Conservation (phyloP, 2,797 vertebrate genomes). For the Microctenopoma steveboyesi region DNA sequence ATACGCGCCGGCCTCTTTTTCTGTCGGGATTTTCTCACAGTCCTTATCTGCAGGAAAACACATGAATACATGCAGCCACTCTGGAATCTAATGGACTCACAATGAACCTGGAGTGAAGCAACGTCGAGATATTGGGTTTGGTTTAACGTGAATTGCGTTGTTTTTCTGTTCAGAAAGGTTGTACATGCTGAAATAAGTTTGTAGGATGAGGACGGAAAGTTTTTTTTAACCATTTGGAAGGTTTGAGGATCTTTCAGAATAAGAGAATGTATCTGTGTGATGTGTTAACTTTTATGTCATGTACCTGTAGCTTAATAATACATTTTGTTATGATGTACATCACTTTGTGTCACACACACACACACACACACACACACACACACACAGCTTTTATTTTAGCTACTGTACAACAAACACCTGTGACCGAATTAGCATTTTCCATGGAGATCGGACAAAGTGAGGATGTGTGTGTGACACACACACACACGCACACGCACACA, state of each 20-base stretch:
- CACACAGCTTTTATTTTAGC: slow-evolving; percentile 1
- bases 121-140: not conserved
- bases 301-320: no score
- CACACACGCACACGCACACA: slow-evolving; percentile 35
- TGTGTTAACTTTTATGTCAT: no score
- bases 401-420: slow-evolving; percentile 18
- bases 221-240: no score
- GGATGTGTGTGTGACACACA: slow-evolving; percentile 36
- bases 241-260: no score
- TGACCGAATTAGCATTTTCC: slow-evolving; percentile 61
- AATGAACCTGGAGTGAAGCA: slow-evolving; percentile 39
- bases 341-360: no score
- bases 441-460: slow-evolving; percentile 55
- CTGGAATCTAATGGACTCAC: slow-evolving; percentile 47
- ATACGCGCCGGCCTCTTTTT: slow-evolving; percentile 2
- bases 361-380: not conserved
- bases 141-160: slow-evolving; percentile 1
- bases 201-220: no score
- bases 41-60: slow-evolving; percentile 62
- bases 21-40: slow-evolving; percentile 46
- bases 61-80: slow-evolving; percentile 45
- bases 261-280: no score
- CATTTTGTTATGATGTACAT: no score
- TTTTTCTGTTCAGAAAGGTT: not conserved
- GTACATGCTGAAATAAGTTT: no score